Evolutionary conservation across 2,888 invertebrate species (phyloP).

Genomic region (Ptychoptera albimana): DNA sequence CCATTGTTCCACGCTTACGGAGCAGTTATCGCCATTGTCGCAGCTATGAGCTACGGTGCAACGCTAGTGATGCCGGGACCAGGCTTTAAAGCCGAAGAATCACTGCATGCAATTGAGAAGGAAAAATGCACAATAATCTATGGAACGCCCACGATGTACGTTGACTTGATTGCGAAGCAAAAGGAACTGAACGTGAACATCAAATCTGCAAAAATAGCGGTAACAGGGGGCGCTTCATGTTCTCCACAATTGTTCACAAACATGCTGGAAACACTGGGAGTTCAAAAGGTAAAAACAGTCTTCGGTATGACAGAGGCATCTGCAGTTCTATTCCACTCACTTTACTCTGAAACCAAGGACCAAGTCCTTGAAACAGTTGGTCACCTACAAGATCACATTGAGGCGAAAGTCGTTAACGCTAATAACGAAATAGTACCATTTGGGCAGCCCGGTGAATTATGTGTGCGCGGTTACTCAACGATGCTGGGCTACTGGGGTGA

Average conservation of each 20-base stretch:
- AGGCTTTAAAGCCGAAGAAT: constrained; percentile 41
- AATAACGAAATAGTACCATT: constrained; percentile 44
- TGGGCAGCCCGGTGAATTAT: constrained; percentile 55
- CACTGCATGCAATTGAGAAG: constrained; percentile 43
- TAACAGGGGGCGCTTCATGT: constrained; percentile 59
- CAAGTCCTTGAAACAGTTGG: constrained; percentile 37
- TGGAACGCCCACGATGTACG: constrained; percentile 79
- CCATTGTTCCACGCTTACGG: constrained; percentile 77
- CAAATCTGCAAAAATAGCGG: constrained; percentile 35
- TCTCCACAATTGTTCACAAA: constrained; percentile 41
- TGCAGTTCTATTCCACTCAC: constrained; percentile 35
- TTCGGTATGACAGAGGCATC: constrained; percentile 45
- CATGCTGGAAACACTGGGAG: constrained; percentile 32
- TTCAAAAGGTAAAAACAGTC: constrained; percentile 34
- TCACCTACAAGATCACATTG: constrained; percentile 36
- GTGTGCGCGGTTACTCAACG: constrained; percentile 47
- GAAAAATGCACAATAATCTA: constrained; percentile 57
- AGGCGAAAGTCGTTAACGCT: constrained; percentile 42
- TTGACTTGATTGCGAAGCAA: constrained; percentile 47
- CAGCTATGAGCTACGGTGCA: constrained; percentile 40
- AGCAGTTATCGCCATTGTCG: constrained; percentile 42
- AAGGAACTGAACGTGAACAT: constrained; percentile 31
- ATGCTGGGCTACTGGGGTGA: constrained; percentile 67
- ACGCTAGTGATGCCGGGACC: constrained; percentile 44
- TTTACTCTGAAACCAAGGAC: constrained; percentile 30